Conservation (phyloP, 2,113 vertebrate genomes). For the Reinhardtius hippoglossoides region DNA sequence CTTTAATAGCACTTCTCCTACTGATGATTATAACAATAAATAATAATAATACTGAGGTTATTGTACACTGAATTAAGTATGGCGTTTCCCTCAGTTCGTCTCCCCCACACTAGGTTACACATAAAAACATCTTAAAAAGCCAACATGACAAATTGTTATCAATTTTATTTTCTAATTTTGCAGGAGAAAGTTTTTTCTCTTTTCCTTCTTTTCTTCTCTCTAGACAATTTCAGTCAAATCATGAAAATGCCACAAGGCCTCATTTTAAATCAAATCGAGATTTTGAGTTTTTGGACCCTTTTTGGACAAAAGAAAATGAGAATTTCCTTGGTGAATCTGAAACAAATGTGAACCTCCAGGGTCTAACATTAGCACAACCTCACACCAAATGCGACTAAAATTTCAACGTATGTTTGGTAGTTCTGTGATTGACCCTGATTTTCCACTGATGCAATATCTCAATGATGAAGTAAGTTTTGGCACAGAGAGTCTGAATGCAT, state of each 20-base stretch:
- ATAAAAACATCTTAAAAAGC: too few relatives aligned
- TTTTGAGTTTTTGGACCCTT: background rate
- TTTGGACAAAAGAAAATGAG: background rate
- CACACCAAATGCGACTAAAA: background rate
- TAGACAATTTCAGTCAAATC: background rate
- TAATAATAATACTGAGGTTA: background rate
- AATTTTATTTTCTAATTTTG: background rate
- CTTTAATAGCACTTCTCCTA: background rate
- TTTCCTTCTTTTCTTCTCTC: background rate
- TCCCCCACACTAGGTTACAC: too few relatives aligned
- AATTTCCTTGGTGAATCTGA: background rate
- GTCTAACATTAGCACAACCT: background rate
- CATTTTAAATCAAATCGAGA: too few relatives aligned
- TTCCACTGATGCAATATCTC: too few relatives aligned
- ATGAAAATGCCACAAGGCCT: background rate
- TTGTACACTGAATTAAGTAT: background rate
- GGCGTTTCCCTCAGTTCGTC: background rate
- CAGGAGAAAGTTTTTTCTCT: background rate
- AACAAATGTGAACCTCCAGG: background rate
- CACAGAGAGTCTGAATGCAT: too few relatives aligned
- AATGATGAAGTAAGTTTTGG: too few relatives aligned
- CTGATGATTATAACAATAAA: too few relatives aligned
- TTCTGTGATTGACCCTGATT: background rate
- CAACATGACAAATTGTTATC: too few relatives aligned
- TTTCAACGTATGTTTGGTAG: background rate